Evolutionary conservation across 2,113 vertebrate genomes (phyloP).

Genomic region (Columbina picui): DNA sequence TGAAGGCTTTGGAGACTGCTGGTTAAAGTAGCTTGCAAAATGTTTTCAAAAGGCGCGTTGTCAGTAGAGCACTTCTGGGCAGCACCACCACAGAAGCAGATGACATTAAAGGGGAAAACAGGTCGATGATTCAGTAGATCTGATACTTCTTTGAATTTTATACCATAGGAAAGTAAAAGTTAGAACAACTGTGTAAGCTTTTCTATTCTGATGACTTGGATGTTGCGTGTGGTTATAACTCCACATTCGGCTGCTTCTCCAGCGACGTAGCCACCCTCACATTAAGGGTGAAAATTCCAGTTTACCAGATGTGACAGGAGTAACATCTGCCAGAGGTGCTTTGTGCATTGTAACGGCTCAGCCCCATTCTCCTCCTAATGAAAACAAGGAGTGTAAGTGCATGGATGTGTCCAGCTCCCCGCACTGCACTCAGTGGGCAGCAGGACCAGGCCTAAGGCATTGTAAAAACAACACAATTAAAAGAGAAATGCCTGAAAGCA

Average conservation of each 20-base stretch:
- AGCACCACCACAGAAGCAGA: neutral
- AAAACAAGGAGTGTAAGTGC: neutral
- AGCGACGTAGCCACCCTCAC: neutral
- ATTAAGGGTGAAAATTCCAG: neutral
- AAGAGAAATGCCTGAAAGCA: neutral
- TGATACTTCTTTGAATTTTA: neutral
- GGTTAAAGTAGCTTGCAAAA: neutral
- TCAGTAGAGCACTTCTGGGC: neutral
- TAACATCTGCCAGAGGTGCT: neutral
- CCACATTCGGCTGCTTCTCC: neutral
- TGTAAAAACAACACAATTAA: neutral
- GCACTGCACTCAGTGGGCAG: neutral
- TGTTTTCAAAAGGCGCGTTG: neutral
- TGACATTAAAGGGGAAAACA: neutral
- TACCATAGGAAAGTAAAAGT: neutral
- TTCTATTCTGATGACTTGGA: neutral
- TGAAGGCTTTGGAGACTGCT: neutral
- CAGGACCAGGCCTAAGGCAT: neutral
- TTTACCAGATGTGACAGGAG: neutral
- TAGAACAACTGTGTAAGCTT: neutral
- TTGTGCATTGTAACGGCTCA: neutral
- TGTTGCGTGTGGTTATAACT: neutral
- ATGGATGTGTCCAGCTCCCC: neutral
- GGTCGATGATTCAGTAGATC: neutral
- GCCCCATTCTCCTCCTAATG: neutral